A percentile compares a stretch with the other conserved stretches of the same genome.
These are phyloP conservation scores for Plecturocebus donacophilus DNA, from an alignment of 2,113 vertebrate species.

Conservation along the genomic window DNA sequence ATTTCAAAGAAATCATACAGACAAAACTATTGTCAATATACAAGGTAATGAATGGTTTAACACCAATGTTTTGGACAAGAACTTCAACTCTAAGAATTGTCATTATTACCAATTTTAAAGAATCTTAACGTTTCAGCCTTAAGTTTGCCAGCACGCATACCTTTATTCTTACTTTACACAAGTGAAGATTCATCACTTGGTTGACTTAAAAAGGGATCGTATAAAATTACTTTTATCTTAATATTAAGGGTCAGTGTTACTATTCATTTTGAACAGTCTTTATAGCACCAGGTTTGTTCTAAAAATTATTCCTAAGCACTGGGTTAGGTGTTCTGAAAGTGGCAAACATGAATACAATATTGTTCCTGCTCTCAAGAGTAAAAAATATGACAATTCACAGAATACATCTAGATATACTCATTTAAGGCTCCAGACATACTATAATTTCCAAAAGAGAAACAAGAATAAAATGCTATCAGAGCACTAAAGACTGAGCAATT, in stretches of 20 bases:
- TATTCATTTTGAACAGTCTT: neutral
- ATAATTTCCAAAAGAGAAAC: neutral
- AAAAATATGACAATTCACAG: neutral
- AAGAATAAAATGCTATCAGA: neutral
- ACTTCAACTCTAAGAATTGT: neutral
- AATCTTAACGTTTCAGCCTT: neutral
- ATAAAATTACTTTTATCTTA: slow-evolving; percentile 12
- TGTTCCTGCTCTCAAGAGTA: neutral
- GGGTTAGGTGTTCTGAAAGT: neutral
- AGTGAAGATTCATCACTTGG: neutral
- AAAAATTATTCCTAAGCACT: neutral
- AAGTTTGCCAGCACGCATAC: neutral
- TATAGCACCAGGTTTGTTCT: neutral
- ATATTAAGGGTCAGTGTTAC: neutral
- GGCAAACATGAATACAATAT: neutral
- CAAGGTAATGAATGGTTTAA: neutral
- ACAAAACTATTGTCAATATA: neutral
- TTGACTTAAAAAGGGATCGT: neutral
- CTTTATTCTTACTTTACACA: neutral
- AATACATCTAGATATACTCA: neutral
- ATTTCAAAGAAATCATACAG: neutral
- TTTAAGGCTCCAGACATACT: neutral
- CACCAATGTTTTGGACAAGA: neutral
- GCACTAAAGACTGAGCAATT: neutral
- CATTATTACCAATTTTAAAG: neutral